phyloP scores from a whole-genome alignment of 2,113 vertebrate species.

The Paraplagusia blochii region DNA sequence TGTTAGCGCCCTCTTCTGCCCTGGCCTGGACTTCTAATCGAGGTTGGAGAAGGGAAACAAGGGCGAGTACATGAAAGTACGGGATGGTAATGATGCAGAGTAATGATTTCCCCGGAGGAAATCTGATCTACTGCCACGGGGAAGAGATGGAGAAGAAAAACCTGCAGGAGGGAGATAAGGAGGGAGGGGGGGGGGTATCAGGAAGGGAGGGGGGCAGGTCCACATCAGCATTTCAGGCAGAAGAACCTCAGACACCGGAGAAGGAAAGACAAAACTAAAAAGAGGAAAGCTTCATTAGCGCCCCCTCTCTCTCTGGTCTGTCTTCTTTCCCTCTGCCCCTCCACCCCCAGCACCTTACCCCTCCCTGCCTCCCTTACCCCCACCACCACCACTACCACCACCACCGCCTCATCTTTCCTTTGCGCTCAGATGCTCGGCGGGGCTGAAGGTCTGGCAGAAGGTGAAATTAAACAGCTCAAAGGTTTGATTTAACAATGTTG shows the following conservation, averaged over 20 bases:
- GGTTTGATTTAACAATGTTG: conserved; percentile 93
- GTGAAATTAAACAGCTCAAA: conserved; percentile 92
- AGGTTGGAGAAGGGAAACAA: conserved; percentile 86
- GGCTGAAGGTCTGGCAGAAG: conserved; percentile 77
- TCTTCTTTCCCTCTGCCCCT: background rate
- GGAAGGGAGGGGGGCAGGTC: conserved; percentile 29
- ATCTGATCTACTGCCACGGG: conserved; percentile 92
- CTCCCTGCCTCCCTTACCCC: background rate
- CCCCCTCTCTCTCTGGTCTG: conserved; percentile 21
- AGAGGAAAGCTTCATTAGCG: conserved; percentile 57
- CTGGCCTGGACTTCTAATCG: conserved; percentile 83
- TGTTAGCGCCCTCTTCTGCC: conserved; percentile 1
- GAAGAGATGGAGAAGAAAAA: conserved; percentile 78
- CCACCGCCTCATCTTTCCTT: conserved; percentile 22
- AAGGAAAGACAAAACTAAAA: conserved; percentile 54
- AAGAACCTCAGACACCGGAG: conserved; percentile 51
- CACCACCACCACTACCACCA: background rate
- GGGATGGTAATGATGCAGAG: conserved; percentile 94
- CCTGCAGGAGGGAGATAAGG: conserved; percentile 42
- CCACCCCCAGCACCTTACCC: too few relatives aligned
- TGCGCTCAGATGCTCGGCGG: conserved; percentile 56
- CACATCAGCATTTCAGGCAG: conserved; percentile 72
- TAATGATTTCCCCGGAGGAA: conserved; percentile 97
- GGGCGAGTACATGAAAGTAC: conserved; percentile 88
- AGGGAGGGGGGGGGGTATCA: conserved; percentile 10